These are phyloP conservation scores for Syngnathus typhle DNA, from an alignment of 2,113 vertebrate species.

Conservation along the genomic window DNA sequence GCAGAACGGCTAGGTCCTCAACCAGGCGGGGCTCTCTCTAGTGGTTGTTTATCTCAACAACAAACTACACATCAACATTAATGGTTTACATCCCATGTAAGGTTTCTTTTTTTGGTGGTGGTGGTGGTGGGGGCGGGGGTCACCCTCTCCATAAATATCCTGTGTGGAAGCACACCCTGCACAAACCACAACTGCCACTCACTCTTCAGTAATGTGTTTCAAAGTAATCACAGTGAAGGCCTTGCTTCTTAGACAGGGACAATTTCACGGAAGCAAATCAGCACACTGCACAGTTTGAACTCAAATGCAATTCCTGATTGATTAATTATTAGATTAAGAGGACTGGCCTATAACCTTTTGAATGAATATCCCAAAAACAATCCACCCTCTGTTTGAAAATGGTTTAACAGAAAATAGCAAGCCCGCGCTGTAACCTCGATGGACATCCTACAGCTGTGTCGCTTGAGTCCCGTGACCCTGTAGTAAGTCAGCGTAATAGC, in stretches of 20 bases:
- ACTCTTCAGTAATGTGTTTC: background rate
- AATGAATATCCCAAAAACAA: background rate
- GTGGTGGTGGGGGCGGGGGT: too few relatives aligned
- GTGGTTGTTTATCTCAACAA: too few relatives aligned
- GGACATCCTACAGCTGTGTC: background rate
- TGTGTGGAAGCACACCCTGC: too few relatives aligned
- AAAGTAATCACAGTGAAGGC: background rate
- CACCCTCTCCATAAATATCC: too few relatives aligned
- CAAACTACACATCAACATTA: too few relatives aligned
- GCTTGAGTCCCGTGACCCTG: constrained; percentile 27
- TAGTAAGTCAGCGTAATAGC: constrained; percentile 32
- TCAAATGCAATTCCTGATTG: background rate
- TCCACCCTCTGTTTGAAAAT: background rate
- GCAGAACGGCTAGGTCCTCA: too few relatives aligned
- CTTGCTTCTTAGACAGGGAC: constrained; percentile 6
- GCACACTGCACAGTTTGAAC: constrained; percentile 13
- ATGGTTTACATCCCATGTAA: too few relatives aligned
- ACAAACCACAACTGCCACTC: too few relatives aligned
- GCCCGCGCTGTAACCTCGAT: constrained; percentile 12
- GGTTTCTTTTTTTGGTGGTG: too few relatives aligned
- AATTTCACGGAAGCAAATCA: constrained; percentile 25
- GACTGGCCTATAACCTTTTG: background rate
- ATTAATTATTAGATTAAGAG: background rate
- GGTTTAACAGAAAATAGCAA: background rate
- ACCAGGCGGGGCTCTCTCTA: too few relatives aligned